Evolutionary conservation across 2,888 invertebrate species (phyloP).

Genomic region (Bimastos eiseni): DNA sequence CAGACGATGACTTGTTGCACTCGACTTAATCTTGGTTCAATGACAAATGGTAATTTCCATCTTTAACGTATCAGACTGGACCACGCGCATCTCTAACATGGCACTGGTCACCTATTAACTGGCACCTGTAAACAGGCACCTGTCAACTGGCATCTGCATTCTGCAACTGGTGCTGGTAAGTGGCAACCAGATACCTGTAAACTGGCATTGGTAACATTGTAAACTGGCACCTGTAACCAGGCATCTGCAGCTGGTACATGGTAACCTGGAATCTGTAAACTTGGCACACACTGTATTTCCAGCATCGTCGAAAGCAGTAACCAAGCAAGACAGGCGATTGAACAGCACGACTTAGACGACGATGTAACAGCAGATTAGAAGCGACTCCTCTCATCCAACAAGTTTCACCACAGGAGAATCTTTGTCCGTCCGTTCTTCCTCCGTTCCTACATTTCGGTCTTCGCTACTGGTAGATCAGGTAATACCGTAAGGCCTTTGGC

Average conservation of each 20-base stretch:
- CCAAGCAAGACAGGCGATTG: not conserved
- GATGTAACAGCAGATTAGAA: conserved; percentile 13
- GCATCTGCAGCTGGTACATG: not conserved
- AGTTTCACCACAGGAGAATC: not conserved
- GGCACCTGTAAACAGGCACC: not conserved
- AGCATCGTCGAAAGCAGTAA: not conserved
- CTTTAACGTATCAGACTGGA: not conserved
- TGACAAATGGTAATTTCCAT: not conserved
- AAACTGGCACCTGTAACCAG: not conserved
- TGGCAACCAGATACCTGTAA: not conserved
- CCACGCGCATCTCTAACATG: not conserved
- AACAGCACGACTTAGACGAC: not conserved
- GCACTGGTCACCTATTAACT: not conserved
- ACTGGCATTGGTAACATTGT: not conserved
- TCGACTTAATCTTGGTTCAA: not conserved
- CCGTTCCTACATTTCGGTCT: not conserved
- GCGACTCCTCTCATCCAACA: not conserved
- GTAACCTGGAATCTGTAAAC: not conserved
- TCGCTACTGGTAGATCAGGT: conserved; percentile 65
- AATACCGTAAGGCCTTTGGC: conserved; percentile 25
- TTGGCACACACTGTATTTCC: not conserved
- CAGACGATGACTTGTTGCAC: not conserved
- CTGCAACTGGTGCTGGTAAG: no score
- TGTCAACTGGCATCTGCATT: no score
- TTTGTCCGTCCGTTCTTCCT: not conserved